Evolutionary conservation across 2,797 vertebrate species (phyloP).

Genomic region (Nothura maculosa): DNA sequence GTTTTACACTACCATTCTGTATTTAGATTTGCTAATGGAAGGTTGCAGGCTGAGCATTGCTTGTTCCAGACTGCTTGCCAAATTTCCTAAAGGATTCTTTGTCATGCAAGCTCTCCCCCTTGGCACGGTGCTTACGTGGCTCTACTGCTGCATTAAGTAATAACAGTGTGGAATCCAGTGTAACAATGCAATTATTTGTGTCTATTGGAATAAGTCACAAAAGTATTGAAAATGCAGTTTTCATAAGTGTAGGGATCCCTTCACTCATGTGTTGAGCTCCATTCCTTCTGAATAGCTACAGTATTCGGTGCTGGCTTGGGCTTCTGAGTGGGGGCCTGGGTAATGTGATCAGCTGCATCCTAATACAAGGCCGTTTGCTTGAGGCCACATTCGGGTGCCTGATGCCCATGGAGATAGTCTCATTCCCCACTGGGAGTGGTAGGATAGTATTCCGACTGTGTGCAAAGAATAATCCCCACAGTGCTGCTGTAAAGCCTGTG

Average conservation of each 20-base stretch:
- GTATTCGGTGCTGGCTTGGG: neutral
- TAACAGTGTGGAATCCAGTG: neutral
- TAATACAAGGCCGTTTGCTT: neutral
- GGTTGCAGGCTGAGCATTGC: slow-evolving; percentile 21
- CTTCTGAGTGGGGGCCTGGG: neutral
- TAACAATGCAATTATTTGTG: slow-evolving; percentile 3
- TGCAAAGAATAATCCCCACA: neutral
- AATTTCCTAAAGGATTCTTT: slow-evolving; percentile 63
- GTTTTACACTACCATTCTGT: slow-evolving; percentile 35
- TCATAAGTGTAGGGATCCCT: neutral
- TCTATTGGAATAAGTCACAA: neutral
- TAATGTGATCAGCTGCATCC: neutral
- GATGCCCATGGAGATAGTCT: neutral
- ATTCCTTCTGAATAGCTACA: neutral
- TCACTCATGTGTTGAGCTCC: neutral
- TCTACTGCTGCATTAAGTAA: slow-evolving; percentile 34
- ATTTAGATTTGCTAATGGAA: slow-evolving; percentile 71
- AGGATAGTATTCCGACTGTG: neutral
- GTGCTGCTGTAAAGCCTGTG: neutral
- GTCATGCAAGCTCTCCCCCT: neutral
- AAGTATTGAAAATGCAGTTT: neutral
- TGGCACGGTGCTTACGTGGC: neutral
- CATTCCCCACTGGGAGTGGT: neutral
- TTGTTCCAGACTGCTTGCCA: slow-evolving; percentile 60
- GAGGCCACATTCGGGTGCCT: fast-evolving